Evolutionary conservation across 2,888 invertebrate species (phyloP).

Genomic region (Orthosia incerta): DNA sequence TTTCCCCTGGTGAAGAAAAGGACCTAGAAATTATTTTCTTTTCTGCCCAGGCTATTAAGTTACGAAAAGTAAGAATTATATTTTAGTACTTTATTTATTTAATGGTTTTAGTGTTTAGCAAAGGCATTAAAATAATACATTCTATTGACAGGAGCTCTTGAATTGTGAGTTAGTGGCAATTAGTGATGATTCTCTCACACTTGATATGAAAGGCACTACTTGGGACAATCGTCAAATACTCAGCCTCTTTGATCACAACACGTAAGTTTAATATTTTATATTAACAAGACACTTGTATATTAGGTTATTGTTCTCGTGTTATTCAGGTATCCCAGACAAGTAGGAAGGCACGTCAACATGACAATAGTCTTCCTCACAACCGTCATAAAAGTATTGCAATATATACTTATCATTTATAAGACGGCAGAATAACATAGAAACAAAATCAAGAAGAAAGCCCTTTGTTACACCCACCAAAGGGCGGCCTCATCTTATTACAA

Average conservation of each 20-base stretch:
- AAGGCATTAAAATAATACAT: background rate
- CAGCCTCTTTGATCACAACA: conserved; percentile 81
- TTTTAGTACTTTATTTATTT: background rate
- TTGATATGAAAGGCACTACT: conserved; percentile 81
- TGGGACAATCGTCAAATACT: conserved; percentile 87
- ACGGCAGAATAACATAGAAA: background rate
- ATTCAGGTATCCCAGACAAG: background rate
- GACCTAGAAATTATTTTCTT: conserved; percentile 86
- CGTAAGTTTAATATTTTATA: conserved; percentile 66
- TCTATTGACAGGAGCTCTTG: conserved; percentile 77
- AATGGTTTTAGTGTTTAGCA: background rate
- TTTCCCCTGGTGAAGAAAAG: conserved; percentile 88
- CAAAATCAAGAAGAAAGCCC: background rate
- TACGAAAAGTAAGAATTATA: conserved; percentile 76
- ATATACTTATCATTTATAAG: background rate
- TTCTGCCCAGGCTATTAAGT: conserved; percentile 74
- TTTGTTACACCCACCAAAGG: too few species aligned
- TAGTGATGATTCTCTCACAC: conserved; percentile 79
- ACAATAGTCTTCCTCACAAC: background rate
- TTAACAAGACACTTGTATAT: background rate
- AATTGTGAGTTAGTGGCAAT: conserved; percentile 78
- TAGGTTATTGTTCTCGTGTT: background rate
- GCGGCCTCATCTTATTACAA: too few species aligned
- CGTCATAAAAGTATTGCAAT: background rate
- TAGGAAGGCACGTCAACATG: background rate